Base-by-base conservation (phyloP, 2,113 vertebrate genomes). In the Harpagus bidentatus region DNA sequence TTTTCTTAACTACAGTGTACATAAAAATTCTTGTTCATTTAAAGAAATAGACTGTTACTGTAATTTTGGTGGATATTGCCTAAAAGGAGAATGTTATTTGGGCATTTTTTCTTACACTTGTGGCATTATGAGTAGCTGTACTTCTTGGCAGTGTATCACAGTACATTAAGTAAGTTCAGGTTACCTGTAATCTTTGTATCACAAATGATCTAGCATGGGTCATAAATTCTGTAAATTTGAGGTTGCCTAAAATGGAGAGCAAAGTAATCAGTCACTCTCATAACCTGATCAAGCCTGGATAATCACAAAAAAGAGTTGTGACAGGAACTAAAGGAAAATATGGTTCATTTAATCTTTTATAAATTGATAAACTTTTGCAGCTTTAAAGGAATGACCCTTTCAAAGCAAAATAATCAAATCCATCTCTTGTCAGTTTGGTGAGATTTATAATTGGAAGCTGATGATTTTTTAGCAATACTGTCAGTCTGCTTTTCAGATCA, bases 341-440 rank as follows among this genome's bases (percentile, higher is more conserved):
- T 21, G 42, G 59, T 74, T 95, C 83, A 79, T 74, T 92, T 88
- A 92, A 50, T 95, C 82, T 92, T 97, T 93, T 94, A 92, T 94
- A 95, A 97, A 94, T 94, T 96, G 81, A 82, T 87, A 88, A 95
- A 94, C 36, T 80, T 31, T 58, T 92, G 45, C 17, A 8, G 32
- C 70, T 85, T 89, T 91, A 82, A 96, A 94, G 61, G 36, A 95
- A 97, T 93, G 70, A 87, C 62, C 50, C 67, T 96, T 97, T 94
- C 50, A n/a, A 95, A 94, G 71, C 40, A 93, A 95, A 97, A 94
- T 92, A 97, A 97, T 96, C 86, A 95, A 93, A 95, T 95, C 86
- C 74, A 89, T 97, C 81, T 95, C 67, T 85, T 96, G 86, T 95
- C 88, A 81, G n/a, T 95, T 95, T 87, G 62, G 58, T 48, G 56